Evolutionary conservation across 1,140 invertebrate species (phyloP).

Genomic region (Dermatophagoides farinae): DNA sequence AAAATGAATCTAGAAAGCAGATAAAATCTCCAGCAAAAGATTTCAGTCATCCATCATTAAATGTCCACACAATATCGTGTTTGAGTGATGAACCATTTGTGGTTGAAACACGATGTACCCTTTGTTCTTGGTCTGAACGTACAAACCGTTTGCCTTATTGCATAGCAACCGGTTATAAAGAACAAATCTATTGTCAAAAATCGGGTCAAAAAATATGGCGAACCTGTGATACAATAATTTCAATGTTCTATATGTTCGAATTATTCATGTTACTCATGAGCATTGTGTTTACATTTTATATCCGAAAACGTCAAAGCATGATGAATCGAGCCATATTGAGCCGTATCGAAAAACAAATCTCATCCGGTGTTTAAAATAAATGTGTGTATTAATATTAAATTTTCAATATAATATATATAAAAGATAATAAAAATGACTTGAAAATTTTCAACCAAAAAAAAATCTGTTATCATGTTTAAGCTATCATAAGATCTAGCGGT

Average conservation of each 20-base stretch:
- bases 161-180: constrained; percentile 44
- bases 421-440: no score
- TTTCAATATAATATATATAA: no score
- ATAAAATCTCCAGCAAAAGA: background rate
- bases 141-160: constrained; percentile 38
- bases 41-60: background rate
- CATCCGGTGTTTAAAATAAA: constrained; percentile 23
- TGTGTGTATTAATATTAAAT: no score
- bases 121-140: constrained; percentile 36
- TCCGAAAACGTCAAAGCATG: background rate
- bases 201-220: constrained; percentile 38
- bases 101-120: constrained; percentile 30
- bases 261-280: constrained; percentile 41
- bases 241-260: constrained; percentile 64
- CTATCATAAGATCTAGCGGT: no score
- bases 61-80: constrained; percentile 10
- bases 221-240: constrained; percentile 23
- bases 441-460: no score
- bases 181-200: constrained; percentile 42
- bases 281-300: background rate
- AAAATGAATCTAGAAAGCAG: background rate
- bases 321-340: constrained; percentile 26
- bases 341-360: constrained; percentile 38
- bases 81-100: constrained; percentile 20
- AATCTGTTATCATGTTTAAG: no score